Evolutionary conservation across 2,797 vertebrate species (phyloP).

Genomic region (Mus caroli): DNA sequence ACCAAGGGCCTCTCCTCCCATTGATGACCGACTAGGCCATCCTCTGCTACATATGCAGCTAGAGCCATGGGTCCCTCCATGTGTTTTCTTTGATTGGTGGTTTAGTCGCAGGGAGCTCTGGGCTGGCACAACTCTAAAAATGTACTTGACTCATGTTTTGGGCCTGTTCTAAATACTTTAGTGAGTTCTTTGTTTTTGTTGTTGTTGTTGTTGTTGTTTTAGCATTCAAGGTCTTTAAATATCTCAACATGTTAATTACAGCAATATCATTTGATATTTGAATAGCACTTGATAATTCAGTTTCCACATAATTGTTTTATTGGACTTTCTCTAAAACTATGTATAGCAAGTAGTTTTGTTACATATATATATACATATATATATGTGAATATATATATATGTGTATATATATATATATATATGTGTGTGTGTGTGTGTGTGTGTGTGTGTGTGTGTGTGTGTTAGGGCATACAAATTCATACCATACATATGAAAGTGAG

Average conservation of each 20-base stretch:
- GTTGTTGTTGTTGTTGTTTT: background rate
- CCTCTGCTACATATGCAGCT: too few relatives aligned
- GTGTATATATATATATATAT: background rate
- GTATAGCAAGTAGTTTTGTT: background rate
- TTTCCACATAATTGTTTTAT: constrained; percentile 7
- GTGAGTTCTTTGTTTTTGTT: background rate
- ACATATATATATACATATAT: too few relatives aligned
- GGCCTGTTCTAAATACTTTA: background rate
- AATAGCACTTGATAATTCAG: background rate
- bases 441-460: background rate
- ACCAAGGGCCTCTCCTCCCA: too few relatives aligned
- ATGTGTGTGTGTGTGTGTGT: background rate
- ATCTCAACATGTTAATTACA: constrained; percentile 37
- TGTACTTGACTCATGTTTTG: background rate
- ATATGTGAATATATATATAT: too few relatives aligned
- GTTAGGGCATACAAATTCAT: background rate
- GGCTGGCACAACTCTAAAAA: background rate
- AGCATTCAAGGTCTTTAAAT: background rate
- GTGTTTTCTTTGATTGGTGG: too few relatives aligned
- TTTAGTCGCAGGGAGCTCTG: too few relatives aligned
- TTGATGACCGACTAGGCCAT: too few relatives aligned
- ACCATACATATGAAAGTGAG: background rate
- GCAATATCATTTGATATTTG: constrained; percentile 51
- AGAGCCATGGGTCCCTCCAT: too few relatives aligned
- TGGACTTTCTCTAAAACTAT: constrained; percentile 27